These are phyloP conservation scores for Polyommatus iphigenia DNA, from an alignment of 2,888 invertebrate species.

Conservation along the genomic window DNA sequence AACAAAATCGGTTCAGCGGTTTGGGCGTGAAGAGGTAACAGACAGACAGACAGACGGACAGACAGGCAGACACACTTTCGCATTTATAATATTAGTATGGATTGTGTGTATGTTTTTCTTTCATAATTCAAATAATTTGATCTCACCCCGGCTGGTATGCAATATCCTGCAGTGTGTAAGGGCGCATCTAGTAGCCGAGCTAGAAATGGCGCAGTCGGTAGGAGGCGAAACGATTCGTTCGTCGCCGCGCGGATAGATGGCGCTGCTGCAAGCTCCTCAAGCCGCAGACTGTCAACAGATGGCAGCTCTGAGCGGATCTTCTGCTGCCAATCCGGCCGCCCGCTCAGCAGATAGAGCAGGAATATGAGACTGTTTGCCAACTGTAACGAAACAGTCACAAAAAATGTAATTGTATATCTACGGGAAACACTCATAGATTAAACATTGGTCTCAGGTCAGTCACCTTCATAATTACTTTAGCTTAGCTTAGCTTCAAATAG, in stretches of 20 bases:
- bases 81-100: no score
- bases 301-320: constrained; percentile 84
- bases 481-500: no score
- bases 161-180: constrained; percentile 84
- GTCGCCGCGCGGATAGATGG: constrained; percentile 89
- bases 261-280: constrained; percentile 82
- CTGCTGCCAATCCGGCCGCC: constrained; percentile 83
- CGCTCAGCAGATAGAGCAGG: constrained; percentile 86
- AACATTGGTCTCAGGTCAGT: no score
- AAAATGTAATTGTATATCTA: background rate
- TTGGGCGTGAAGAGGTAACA: no score
- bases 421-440: background rate
- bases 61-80: no score
- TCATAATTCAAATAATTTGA: no score
- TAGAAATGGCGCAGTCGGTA: constrained; percentile 89
- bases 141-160: constrained; percentile 85
- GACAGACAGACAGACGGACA: no score
- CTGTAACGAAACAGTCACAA: constrained; percentile 60
- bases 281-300: constrained; percentile 76
- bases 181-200: constrained; percentile 88
- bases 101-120: no score
- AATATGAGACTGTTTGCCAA: constrained; percentile 90
- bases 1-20: no score
- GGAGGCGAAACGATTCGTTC: constrained; percentile 86
- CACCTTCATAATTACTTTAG: no score